These are phyloP conservation scores for Epistrophella euchroma DNA, from an alignment of 2,888 invertebrate species.

Conservation along the genomic window DNA sequence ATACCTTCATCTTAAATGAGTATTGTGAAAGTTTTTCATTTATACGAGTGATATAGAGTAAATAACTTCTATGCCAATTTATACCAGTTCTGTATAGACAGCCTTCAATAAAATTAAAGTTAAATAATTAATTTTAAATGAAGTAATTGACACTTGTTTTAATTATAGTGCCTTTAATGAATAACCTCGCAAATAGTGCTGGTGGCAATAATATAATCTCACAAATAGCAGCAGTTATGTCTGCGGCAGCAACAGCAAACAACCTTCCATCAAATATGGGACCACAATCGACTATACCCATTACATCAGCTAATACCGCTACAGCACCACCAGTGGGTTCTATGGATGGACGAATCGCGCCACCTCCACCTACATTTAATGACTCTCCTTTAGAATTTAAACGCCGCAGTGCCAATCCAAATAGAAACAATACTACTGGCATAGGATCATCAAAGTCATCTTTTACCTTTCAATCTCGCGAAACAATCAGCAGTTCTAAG, in stretches of 20 bases:
- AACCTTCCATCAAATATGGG: slow-evolving; percentile 62
- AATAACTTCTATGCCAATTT: too few species aligned
- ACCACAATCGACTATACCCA: slow-evolving; percentile 59
- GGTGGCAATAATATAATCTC: slow-evolving; percentile 81
- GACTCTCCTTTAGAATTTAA: slow-evolving; percentile 87
- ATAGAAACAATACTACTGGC: background rate
- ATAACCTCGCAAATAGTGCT: slow-evolving; percentile 62
- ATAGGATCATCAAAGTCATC: slow-evolving; percentile 42
- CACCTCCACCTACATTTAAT: slow-evolving; percentile 82
- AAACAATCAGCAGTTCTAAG: slow-evolving; percentile 69
- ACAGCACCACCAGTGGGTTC: slow-evolving; percentile 8
- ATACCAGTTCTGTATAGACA: too few species aligned
- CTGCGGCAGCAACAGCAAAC: slow-evolving; percentile 69
- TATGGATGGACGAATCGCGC: slow-evolving; percentile 17
- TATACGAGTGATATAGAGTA: too few species aligned
- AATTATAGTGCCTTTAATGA: slow-evolving; percentile 76
- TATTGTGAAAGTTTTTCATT: too few species aligned
- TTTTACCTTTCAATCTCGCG: slow-evolving; percentile 28
- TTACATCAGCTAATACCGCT: slow-evolving; percentile 31
- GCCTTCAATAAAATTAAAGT: too few species aligned
- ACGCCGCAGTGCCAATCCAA: slow-evolving; percentile 46
- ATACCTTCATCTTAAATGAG: too few species aligned
- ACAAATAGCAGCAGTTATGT: slow-evolving; percentile 80
- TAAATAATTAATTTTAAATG: too few species aligned
- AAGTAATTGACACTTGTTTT: background rate